These are phyloP conservation scores for Trichomycterus rosablanca DNA, from an alignment of 2,113 vertebrate genomes.

Conservation along the genomic window DNA sequence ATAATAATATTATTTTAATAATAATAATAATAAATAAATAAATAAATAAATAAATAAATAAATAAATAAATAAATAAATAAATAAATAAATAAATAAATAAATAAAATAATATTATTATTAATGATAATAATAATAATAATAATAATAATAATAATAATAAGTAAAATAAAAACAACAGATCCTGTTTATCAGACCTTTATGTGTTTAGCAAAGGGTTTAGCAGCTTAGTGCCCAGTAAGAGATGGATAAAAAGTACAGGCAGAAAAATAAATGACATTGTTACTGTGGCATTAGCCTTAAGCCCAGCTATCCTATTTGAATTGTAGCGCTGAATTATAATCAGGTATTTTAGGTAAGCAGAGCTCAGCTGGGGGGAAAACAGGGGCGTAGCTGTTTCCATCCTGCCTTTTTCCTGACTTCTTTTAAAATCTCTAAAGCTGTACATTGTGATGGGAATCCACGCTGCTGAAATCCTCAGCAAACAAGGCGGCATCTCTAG, in stretches of 20 bases:
- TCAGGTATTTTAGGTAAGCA: conserved; percentile 97
- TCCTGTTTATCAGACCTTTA: conserved; percentile 71
- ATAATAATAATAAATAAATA: too few relatives aligned
- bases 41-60: too few relatives aligned
- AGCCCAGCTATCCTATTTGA: conserved; percentile 83
- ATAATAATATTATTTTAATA: too few relatives aligned
- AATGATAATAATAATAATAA: too few relatives aligned
- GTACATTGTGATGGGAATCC: conserved; percentile 91
- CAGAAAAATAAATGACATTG: conserved; percentile 97
- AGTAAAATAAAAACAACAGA: conserved; percentile 27
- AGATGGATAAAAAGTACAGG: conserved; percentile 83
- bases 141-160: too few relatives aligned
- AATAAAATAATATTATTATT: background rate
- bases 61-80: too few relatives aligned
- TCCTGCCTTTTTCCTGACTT: conserved; percentile 79
- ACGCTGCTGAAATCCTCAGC: conserved; percentile 84
- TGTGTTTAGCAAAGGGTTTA: conserved; percentile 89
- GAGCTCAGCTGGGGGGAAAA: conserved; percentile 56
- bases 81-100: too few relatives aligned
- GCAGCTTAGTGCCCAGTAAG: conserved; percentile 78
- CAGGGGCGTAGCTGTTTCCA: conserved; percentile 3
- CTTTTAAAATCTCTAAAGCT: conserved; percentile 92
- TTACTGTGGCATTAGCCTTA: conserved; percentile 92
- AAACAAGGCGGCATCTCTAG: conserved; percentile 75
- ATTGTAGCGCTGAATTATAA: conserved; percentile 92